Conservation (phyloP, 1,140 invertebrate genomes). For the Chionoecetes opilio region DNA sequence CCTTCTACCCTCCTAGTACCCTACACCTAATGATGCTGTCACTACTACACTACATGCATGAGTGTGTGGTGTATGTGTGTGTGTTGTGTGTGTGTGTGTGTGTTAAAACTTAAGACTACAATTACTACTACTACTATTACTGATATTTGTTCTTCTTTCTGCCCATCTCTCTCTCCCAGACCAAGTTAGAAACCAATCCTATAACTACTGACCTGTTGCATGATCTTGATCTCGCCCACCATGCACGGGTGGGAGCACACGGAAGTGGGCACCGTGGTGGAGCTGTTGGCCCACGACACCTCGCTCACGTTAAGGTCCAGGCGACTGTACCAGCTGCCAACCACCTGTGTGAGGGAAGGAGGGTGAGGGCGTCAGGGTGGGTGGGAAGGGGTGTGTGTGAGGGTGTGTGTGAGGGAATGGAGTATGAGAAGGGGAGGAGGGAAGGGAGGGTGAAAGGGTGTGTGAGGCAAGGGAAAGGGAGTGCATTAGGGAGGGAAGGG, state of each 20-base stretch:
- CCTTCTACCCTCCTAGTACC: too few species aligned
- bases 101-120: too few species aligned
- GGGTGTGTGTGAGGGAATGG: neutral
- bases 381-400: neutral
- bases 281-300: slow-evolving; percentile 86
- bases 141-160: too few species aligned
- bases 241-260: slow-evolving; percentile 89
- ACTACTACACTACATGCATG: too few species aligned
- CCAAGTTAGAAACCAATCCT: too few species aligned
- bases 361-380: neutral
- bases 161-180: too few species aligned
- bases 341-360: slow-evolving; percentile 85
- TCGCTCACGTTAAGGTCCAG: slow-evolving; percentile 86
- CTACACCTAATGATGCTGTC: too few species aligned
- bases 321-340: slow-evolving; percentile 88
- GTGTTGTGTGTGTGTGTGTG: too few species aligned
- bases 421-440: neutral
- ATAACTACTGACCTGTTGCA: slow-evolving; percentile 83
- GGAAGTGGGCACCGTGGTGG: slow-evolving; percentile 85
- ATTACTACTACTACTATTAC: too few species aligned
- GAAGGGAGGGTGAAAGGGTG: neutral
- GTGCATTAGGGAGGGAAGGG: neutral
- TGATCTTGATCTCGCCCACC: slow-evolving; percentile 88
- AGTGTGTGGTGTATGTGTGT: too few species aligned
- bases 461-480: neutral